Evolutionary conservation across 2,888 invertebrate genomes (phyloP).

Genomic region (Cephus spinipes): DNA sequence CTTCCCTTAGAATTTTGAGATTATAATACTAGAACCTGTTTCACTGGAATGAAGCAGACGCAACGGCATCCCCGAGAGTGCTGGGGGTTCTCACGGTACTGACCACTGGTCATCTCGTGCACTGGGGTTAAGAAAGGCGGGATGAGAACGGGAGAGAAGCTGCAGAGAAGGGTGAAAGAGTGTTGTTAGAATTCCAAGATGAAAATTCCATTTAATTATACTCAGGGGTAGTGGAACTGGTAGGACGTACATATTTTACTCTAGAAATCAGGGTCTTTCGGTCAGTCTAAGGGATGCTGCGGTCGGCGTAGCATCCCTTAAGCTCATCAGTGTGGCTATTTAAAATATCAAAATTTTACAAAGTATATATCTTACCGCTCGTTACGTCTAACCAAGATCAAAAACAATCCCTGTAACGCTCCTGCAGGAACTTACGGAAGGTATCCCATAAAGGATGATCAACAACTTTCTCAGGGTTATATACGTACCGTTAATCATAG

Average conservation of each 20-base stretch:
- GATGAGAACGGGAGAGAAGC: not conserved
- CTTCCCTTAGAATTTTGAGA: not conserved
- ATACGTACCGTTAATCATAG: not conserved
- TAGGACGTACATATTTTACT: constrained; percentile 41
- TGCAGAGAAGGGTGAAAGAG: not conserved
- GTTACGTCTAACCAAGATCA: not conserved
- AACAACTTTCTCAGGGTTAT: not conserved
- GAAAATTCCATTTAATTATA: constrained; percentile 45
- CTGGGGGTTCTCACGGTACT: constrained; percentile 58
- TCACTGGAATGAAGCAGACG: not conserved
- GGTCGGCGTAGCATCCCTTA: constrained; percentile 48
- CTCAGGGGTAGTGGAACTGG: constrained; percentile 44
- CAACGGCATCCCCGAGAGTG: constrained; percentile 19
- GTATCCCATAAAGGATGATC: not conserved
- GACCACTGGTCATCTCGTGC: constrained; percentile 48
- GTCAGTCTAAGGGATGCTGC: constrained; percentile 59
- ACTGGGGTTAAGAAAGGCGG: constrained; percentile 4
- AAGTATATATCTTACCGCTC: not conserved
- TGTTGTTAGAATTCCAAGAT: constrained; percentile 35
- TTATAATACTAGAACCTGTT: not conserved
- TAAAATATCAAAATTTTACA: not conserved
- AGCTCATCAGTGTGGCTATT: not conserved
- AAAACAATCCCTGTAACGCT: not conserved
- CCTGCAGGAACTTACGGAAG: not conserved
- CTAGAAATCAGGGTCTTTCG: constrained; percentile 36